These are phyloP conservation scores for Mya arenaria DNA, from an alignment of 1,140 invertebrate genomes.

Conservation along the genomic window DNA sequence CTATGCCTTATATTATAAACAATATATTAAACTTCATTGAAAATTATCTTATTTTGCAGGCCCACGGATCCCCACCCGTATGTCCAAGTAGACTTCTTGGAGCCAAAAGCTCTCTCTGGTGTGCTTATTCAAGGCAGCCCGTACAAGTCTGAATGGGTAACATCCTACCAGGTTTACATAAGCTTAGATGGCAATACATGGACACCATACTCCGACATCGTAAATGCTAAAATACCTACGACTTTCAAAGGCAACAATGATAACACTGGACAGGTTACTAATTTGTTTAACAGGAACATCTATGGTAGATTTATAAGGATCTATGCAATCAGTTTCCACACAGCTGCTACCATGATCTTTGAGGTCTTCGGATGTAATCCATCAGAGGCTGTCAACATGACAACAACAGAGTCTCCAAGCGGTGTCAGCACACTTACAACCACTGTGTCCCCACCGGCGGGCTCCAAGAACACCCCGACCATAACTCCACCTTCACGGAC, in stretches of 20 bases:
- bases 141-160: slow-evolving; percentile 73
- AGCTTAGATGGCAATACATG: slow-evolving; percentile 73
- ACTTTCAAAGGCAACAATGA: slow-evolving; percentile 63
- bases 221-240: slow-evolving; percentile 34
- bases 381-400: slow-evolving; percentile 33
- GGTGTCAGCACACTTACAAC: slow-evolving; percentile 1
- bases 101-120: slow-evolving; percentile 77
- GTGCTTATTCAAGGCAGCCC: slow-evolving; percentile 62
- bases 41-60: too few species aligned
- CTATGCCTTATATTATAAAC: too few species aligned
- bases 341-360: slow-evolving; percentile 56
- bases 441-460: neutral
- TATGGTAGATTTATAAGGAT: slow-evolving; percentile 61
- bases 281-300: slow-evolving; percentile 61
- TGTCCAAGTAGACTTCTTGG: slow-evolving; percentile 76
- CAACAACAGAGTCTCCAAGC: slow-evolving; percentile 10
- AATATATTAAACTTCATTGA: too few species aligned
- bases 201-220: slow-evolving; percentile 58
- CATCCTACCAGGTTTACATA: slow-evolving; percentile 71
- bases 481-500: neutral
- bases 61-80: slow-evolving; percentile 51
- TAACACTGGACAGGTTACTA: slow-evolving; percentile 28
- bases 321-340: slow-evolving; percentile 41
- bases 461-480: neutral
- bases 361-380: slow-evolving; percentile 68